Evolutionary conservation across 2,113 vertebrate species (phyloP), one percentile per base, ranked within the genome.

Genomic region (Propithecus coquereli): DNA sequence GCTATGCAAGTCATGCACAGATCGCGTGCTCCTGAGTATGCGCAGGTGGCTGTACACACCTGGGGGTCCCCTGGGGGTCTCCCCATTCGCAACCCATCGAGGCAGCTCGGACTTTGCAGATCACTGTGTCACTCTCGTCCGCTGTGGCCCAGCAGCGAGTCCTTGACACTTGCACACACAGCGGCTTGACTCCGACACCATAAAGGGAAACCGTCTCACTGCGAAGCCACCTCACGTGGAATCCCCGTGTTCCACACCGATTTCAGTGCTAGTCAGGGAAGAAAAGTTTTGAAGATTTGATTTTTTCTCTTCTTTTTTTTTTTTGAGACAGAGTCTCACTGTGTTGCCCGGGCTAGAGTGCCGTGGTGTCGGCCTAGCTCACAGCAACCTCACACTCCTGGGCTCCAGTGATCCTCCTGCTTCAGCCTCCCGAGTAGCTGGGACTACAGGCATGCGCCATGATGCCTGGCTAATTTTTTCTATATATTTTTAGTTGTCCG

Each of bases 11-110:
- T 84, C 27, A 40, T 22, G 68, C 23, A 25, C n/a, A 37, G 16
- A 18, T 52, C 27, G 3, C 59, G 14, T 23, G 59, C 3, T 6
- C 12, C 25, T 12, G 66, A 68, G 17, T 20, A 25, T 16, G 32
- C 0, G 8, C 1, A 4, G 22, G n/a, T 22, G 32, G 34, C 40
- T 70, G 74, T 61, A 34, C 23, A 30, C 6, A 37, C 27, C 43
- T 88, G n/a, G 34, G 32, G n/a, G 20, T n/a, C 79, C 34, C 59
- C 45, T 63, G 25, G 82, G 76, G 65, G 63, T 43, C 90, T 77
- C 93, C 10, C 0, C 34, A 34, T 54, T 6, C 0, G 11, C 45
- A 76, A 34, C 71, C 40, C 6, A 0, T 16, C 20, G 23, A 4
- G 43, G 37, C 43, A 50, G n/a, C 71, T 91, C 40, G 34, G 63